Evolutionary conservation across 2,888 invertebrate genomes (phyloP), one percentile per base, ranked within the genome.

Genomic region (Epirrhoe tristata): DNA sequence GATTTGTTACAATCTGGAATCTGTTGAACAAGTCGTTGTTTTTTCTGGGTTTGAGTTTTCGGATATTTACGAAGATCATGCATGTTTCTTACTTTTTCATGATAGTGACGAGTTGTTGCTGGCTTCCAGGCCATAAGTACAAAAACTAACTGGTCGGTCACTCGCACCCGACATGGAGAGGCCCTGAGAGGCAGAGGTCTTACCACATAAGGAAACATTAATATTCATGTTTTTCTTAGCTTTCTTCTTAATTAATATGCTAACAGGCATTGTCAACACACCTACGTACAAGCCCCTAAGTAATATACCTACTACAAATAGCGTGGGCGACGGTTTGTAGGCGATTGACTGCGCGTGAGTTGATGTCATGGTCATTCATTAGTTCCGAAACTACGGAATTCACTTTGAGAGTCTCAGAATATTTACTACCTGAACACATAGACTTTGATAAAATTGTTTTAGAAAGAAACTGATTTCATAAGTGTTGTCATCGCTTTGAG

Each of bases 211-310:
- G 80, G 82, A 79, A 78, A 77, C 82, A 83, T 87, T 85, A 86
- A 87, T 85, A 89, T 89, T 88, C 86, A 89, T 87, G 85, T 88
- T 86, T 88, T 88, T 85, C 81, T 81, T 81, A 81, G 83, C 90
- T 92, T 91, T 91, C 91, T 89, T 91, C 87, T 87, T 90, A 91
- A 92, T 92, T 91, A 91, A 90, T 90, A 91, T 91, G 90, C 90
- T 89, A 90, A 90, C 86, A 88, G 85, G 86, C 89, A 91, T 91
- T 90, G 91, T 91, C 88, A 86, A 86, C 82, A 89, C 90, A 84
- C 91, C 91, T 86, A 91, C 91, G 77, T 79, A 74, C 76, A 76
- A 74, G 77, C 74, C 83, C 79, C 80, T 80, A 82, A 82, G 84
- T 79, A 76, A 82, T 76, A 78, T 75, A 77, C n/a, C n/a, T n/a